Evolutionary conservation across 2,797 vertebrate genomes (phyloP).

Genomic region (Pangasius larnaudii): DNA sequence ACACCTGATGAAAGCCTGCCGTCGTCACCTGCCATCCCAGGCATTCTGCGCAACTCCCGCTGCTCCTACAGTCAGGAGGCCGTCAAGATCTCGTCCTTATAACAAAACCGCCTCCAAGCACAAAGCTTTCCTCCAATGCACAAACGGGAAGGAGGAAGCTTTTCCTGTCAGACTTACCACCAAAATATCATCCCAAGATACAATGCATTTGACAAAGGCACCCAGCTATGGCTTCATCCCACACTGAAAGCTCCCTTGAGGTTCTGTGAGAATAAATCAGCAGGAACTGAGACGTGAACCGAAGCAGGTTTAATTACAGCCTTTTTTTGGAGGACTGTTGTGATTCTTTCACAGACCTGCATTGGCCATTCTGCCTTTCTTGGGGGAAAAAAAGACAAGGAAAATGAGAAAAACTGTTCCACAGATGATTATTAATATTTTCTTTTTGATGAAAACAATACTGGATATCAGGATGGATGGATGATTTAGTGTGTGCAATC

Average conservation of each 20-base stretch:
- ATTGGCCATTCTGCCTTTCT: slow-evolving; percentile 18
- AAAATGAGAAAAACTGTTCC: neutral
- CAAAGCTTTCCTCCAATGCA: slow-evolving; percentile 52
- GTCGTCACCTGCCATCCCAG: slow-evolving; percentile 75
- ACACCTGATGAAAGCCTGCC: slow-evolving; percentile 86
- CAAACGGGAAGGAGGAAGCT: slow-evolving; percentile 50
- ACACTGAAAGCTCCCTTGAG: neutral
- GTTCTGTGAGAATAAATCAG: neutral
- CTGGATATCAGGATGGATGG: slow-evolving; percentile 16
- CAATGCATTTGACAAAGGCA: slow-evolving; percentile 29
- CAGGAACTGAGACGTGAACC: slow-evolving; percentile 1
- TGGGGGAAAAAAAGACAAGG: neutral
- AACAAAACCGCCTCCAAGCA: slow-evolving; percentile 64
- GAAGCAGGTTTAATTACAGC: slow-evolving; percentile 11
- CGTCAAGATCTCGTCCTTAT: slow-evolving; percentile 90
- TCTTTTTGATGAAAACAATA: neutral
- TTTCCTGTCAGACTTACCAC: slow-evolving; percentile 30
- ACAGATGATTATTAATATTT: neutral
- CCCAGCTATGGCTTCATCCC: slow-evolving; percentile 13
- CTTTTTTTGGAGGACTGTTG: slow-evolving; percentile 20
- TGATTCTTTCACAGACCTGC: slow-evolving; percentile 24
- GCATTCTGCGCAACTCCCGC: slow-evolving; percentile 84
- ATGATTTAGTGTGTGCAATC: slow-evolving; percentile 61
- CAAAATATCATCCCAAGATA: slow-evolving; percentile 26
- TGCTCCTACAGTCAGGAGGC: slow-evolving; percentile 80